Base-by-base conservation (phyloP, 2,888 invertebrate genomes). In the Sepiola atlantica region DNA sequence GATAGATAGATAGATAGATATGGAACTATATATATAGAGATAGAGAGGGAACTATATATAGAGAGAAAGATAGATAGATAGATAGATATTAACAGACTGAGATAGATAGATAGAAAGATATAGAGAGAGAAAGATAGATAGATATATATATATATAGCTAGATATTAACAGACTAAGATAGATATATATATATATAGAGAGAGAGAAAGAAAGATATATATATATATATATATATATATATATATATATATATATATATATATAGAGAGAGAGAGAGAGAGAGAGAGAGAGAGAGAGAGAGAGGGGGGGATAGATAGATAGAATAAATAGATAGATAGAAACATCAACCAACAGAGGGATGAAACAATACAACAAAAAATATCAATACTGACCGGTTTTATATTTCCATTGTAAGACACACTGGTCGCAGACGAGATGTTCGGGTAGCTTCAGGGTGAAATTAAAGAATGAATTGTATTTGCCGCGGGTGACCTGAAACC, bases 361-460 rank as follows among this genome's bases (percentile, higher is more conserved):
- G 16, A 1, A 91, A 20, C 35, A 32, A 91, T 32, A 28, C 21
- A 1, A 28, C 0, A 2, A 14, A 14, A 32, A 77, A 32, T 0
- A n/a, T 14, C 0, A 4, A 18, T n/a, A 91, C 94, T 95, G 95
- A 97, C 97, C 97, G 95, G 97, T 97, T 94, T 96, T 96, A 95
- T 97, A 97, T 95, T 97, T 97, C 97, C 97, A 97, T 95, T 97
- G 97, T 12, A 97, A 95, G n/a, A 97, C 97, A 95, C 97, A 97
- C 93, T 96, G 96, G 91, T 96, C 96, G 94, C 97, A 97, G 14
- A 96, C 96, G 4, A 97, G 95, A 10, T 96, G 96, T 28, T 95
- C 94, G 0, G 97, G 97, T 57, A 97, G 95, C 93, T 95, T 96
- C 90, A 96, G 95, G 45, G 95, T 96, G 95, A 94, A 96, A 94